Base-by-base conservation (phyloP, 2,888 invertebrate genomes). In the Phoronis australis region DNA sequence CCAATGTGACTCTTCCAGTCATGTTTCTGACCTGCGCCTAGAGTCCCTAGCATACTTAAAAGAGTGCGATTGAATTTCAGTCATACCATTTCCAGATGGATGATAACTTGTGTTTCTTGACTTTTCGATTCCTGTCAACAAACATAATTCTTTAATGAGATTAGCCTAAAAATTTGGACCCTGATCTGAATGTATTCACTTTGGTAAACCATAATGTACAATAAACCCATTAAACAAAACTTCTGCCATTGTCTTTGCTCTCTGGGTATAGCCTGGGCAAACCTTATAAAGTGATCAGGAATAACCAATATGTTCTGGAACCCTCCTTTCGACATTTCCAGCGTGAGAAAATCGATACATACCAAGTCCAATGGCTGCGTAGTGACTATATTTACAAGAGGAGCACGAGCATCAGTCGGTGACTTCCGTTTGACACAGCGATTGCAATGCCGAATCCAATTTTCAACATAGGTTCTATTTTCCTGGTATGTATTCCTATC, bases 141-240 rank as follows among this genome's bases (percentile, higher is more conserved):
- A 15, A 31, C 47, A 50, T 18, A 52, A 18, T 37, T 45, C 48
- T 22, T 25, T 18, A 4, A 52, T 27, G 1, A 52, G 12, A 27
- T 40, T 25, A 21, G 40, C 41, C 25, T 45, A 42, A 45, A 48
- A 54, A 24, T 48, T 48, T 27, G 45, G 47, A 21, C 54, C 56
- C 42, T 56, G 54, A 35, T 56, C 50, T 4, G 37, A 21, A 45
- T 56, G 50, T n/a, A 52, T 5, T 15, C 23, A 22, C 9, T 25
- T n/a, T 6, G 54, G 51, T 6, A 56, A 39, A 1, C 51, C 56
- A 27, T 50, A 50, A 18, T 42, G 41, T 12, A 35, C 2, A 4
- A 50, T 24, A 42, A 50, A 52, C 4, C 47, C 24, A 25, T 50
- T 39, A 12, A 37, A 42, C 9, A 51, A 31, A 12, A 35, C 41